Evolutionary conservation across 2,888 invertebrate genomes (phyloP).

Genomic region (Drosophila niveifrons): DNA sequence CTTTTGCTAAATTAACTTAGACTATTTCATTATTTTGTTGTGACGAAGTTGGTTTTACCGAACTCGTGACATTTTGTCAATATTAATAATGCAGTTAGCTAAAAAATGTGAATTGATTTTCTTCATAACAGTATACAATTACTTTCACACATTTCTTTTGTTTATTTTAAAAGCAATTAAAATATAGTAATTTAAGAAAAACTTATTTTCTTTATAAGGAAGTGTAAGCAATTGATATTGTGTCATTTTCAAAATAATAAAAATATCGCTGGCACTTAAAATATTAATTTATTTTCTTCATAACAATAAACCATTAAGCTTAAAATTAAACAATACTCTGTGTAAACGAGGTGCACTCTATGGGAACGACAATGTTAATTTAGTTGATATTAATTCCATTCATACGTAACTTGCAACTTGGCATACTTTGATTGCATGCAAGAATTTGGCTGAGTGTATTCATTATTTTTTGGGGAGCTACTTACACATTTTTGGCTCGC

Average conservation of each 20-base stretch:
- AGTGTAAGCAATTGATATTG: background rate
- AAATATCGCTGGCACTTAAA: background rate
- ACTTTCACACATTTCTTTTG: background rate
- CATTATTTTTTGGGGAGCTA: constrained; percentile 72
- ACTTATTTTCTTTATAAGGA: background rate
- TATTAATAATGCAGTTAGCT: too few species aligned
- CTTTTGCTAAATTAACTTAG: too few species aligned
- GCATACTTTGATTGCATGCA: constrained; percentile 27
- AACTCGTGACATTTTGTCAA: too few species aligned
- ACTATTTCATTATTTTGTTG: too few species aligned
- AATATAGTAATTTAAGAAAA: background rate
- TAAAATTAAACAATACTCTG: background rate
- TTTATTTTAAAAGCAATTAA: background rate
- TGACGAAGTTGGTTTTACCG: too few species aligned
- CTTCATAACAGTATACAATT: too few species aligned
- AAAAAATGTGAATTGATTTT: too few species aligned
- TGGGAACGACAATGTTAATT: constrained; percentile 20
- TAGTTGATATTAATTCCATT: background rate
- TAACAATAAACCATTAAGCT: constrained; percentile 3
- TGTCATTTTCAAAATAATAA: background rate
- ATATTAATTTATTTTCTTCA: background rate
- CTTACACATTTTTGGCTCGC: constrained; percentile 58
- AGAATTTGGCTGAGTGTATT: constrained; percentile 70
- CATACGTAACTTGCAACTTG: constrained; percentile 12
- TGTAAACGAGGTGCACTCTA: background rate